These are phyloP conservation scores for Nephila pilipes DNA, from an alignment of 1,140 invertebrate species.

Conservation along the genomic window DNA sequence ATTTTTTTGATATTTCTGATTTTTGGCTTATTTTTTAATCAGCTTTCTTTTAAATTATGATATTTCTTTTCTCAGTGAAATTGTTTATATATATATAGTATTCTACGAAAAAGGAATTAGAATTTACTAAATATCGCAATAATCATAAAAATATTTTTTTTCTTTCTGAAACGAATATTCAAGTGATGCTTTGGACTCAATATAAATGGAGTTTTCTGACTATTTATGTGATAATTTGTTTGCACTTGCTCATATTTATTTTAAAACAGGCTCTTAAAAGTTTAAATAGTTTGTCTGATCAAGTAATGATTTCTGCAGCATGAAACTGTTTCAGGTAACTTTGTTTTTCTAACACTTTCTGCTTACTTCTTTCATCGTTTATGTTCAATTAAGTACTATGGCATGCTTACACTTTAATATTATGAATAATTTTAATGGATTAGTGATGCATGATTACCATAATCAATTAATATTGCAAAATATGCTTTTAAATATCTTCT, in stretches of 20 bases:
- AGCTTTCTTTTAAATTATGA: no score
- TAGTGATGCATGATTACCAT: neutral
- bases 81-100: no score
- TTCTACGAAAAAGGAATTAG: no score
- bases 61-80: no score
- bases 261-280: slow-evolving; percentile 42
- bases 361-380: neutral
- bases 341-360: slow-evolving; percentile 53
- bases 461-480: no score
- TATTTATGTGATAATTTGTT: neutral
- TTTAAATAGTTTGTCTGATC: slow-evolving; percentile 42
- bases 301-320: neutral
- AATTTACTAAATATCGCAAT: neutral
- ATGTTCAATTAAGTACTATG: neutral
- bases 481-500: no score
- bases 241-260: slow-evolving; percentile 52
- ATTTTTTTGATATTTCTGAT: no score
- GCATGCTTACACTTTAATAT: neutral
- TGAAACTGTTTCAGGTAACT: slow-evolving; percentile 12
- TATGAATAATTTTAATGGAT: neutral
- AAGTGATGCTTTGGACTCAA: no score
- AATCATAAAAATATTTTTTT: neutral
- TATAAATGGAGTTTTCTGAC: no score
- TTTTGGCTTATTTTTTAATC: no score
- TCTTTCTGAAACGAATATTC: neutral